Base-by-base conservation (phyloP, 2,113 vertebrate genomes). In the Syrrhaptes paradoxus region DNA sequence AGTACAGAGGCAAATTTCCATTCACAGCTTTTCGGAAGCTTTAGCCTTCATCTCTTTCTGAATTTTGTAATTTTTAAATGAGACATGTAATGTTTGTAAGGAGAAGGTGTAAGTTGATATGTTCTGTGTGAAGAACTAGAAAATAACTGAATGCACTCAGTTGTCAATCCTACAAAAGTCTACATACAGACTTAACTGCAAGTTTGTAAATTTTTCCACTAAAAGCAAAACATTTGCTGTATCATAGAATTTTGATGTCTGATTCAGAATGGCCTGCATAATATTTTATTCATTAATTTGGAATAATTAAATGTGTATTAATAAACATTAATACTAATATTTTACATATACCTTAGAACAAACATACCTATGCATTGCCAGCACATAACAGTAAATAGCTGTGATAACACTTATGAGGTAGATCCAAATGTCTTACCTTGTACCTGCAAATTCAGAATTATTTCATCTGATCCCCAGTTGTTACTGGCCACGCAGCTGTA, bases 381-480 rank as follows among this genome's bases (percentile, higher is more conserved):
- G 28, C 15, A n/a, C 8, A n/a, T 2, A 43, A 22, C 25, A 46
- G 11, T 55, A 58, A 32, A 94, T 19, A 67, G 9, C 8, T 13
- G 1, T 24, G 48, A 11, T 11, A 83, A 36, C 2, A 13, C 46
- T 6, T 22, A 52, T 0, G 1, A 65, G 41, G 78, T 3, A 55
- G 19, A 48, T 66, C 29, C 45, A 68, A 31, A 4, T 78, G 57
- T 28, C 93, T 91, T 98, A 99, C 99, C 99, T 99, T 99, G 99
- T 13, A 99, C 99, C 97, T 99, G 99, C 72, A 99, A 98, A 96
- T 99, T 99, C 82, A 99, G 80, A 58, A 99, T 99, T 79, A 99
- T 99, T 90, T 99, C 99, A 86, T 99, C 99, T 3, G 99, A 99
- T 32, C 99, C 99, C 99, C 99, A 99, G 98, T 98, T 99, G 98